A percentile compares a stretch with the other conserved stretches of the same genome.
Evolutionary conservation across 2,113 vertebrate species (phyloP).

Genomic region (Morone saxatilis): DNA sequence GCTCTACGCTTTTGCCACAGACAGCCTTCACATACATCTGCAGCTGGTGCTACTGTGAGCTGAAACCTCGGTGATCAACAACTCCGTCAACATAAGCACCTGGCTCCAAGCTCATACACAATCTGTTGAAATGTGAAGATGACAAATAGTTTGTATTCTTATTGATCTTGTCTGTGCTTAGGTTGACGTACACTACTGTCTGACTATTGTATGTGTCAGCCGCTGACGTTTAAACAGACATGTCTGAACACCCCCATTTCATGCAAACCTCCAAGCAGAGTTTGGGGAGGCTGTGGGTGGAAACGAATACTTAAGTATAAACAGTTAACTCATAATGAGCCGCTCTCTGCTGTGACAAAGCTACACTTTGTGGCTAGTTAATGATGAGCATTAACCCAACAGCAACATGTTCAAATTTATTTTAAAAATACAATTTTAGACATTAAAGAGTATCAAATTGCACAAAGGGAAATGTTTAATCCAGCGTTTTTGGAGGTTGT

Average conservation of each 20-base stretch:
- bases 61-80: conserved; percentile 11
- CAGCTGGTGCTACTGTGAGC: background rate
- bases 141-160: background rate
- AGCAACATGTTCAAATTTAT: background rate
- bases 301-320: conserved; percentile 23
- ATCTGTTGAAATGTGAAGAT: background rate
- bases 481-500: no score
- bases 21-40: conserved; percentile 17
- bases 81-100: background rate
- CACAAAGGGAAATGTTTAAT: no score
- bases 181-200: background rate
- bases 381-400: background rate
- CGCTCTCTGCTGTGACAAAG: background rate
- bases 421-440: background rate
- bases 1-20: conserved; percentile 9
- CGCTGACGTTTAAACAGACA: conserved; percentile 23
- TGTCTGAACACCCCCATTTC: conserved; percentile 45
- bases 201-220: conserved; percentile 15
- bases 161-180: background rate
- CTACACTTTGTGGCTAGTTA: background rate
- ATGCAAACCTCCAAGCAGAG: conserved; percentile 2
- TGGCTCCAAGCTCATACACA: background rate
- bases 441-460: background rate
- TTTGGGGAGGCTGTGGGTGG: conserved; percentile 20
- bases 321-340: background rate